Base-by-base conservation (phyloP, 2,797 vertebrate genomes). In the Adelosebastes latens region DNA sequence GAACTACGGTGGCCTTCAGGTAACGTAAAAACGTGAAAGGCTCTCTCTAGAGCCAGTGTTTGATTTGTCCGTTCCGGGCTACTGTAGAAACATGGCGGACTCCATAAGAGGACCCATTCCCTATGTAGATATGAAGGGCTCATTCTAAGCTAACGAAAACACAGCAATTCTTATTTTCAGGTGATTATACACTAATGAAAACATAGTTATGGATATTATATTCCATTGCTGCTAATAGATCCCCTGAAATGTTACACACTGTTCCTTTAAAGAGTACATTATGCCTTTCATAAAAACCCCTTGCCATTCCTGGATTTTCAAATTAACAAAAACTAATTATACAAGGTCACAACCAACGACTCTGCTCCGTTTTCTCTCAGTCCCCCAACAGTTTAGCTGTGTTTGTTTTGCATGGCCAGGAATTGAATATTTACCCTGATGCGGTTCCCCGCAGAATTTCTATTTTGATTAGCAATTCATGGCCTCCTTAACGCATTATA, bases 401-500 rank as follows among this genome's bases (percentile, higher is more conserved):
- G 83, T 87, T 90, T 90, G 81, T 86, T 90, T 91, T 89, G 81
- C 68, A 72, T 82, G 25, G 74, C 67, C 73, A 75, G 55, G 75
- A 89, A 88, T 82, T 72, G 52, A 88, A 89, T 89, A 87, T 91
- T 90, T 86, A 82, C 70, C 72, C 70, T 18, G 42, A 49, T 67
- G 65, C 79, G 66, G 72, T 84, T 84, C 87, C 72, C 79, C 25
- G 75, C 74, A 83, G 82, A 86, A 83, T 86, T 85, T 81, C 13
- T 74, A 74, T 92, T 93, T 91, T 90, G 89, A 92, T 93, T 88
- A 91, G 89, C 82, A 88, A 91, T 89, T 78, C 84, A 86, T 76
- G 76, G 76, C 87, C 80, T 87, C 86, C 85, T 90, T 77, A 88
- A 89, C 79, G 80, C 84, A 31, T 70, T 72, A 71, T 83, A 92